Evolutionary conservation across 2,113 vertebrate species (phyloP).

Genomic region (Oreochromis aureus): DNA sequence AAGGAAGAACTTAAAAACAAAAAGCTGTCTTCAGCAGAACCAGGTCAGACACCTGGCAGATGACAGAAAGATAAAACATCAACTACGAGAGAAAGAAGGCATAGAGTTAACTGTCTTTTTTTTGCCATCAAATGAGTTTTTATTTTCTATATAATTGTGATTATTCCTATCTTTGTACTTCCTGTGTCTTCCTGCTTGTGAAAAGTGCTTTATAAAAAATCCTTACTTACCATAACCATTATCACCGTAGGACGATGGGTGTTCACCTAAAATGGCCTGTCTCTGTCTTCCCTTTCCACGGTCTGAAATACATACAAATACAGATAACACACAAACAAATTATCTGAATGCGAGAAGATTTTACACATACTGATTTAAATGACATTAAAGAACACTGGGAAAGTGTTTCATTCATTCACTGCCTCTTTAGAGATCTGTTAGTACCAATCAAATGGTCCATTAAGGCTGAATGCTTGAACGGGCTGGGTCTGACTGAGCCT

Average conservation of each 20-base stretch:
- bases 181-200: background rate
- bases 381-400: background rate
- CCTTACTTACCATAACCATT: conserved; percentile 86
- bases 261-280: conserved; percentile 95
- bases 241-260: conserved; percentile 78
- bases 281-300: conserved; percentile 90
- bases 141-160: background rate
- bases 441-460: background rate
- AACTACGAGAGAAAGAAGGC: background rate
- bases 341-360: background rate
- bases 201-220: background rate
- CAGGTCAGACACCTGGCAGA: background rate
- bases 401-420: background rate
- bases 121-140: background rate
- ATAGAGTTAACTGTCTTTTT: background rate
- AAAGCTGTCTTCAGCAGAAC: background rate
- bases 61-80: background rate
- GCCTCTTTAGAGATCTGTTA: accelerated
- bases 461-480: accelerated
- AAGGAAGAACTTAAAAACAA: background rate
- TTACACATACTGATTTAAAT: background rate
- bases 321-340: conserved; percentile 38
- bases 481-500: background rate
- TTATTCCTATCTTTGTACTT: background rate
- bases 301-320: conserved; percentile 76